Evolutionary conservation across 2,888 invertebrate genomes (phyloP).

Genomic region (Rhopalosiphum nymphaeae): DNA sequence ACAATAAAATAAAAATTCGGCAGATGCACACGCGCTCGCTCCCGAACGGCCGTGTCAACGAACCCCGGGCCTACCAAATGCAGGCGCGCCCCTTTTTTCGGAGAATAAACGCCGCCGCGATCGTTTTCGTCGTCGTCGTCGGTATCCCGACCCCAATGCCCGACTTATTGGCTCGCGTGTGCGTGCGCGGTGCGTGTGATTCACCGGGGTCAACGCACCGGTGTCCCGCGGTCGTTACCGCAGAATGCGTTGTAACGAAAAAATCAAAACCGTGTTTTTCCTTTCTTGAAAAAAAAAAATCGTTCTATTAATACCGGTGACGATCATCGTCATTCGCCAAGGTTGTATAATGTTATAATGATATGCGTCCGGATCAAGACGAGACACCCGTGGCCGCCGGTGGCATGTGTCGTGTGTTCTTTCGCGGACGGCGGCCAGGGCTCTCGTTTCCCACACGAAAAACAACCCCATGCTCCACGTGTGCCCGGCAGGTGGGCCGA

Average conservation of each 20-base stretch:
- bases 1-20: constrained; percentile 60
- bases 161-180: constrained; percentile 62
- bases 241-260: constrained; percentile 23
- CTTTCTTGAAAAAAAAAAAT: constrained; percentile 45
- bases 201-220: constrained; percentile 57
- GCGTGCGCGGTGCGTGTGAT: constrained; percentile 62
- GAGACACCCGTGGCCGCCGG: not conserved
- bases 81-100: constrained; percentile 59
- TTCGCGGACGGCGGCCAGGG: not conserved
- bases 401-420: not conserved
- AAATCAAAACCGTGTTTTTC: constrained; percentile 38
- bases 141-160: constrained; percentile 61
- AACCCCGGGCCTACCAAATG: constrained; percentile 60
- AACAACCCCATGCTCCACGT: not conserved
- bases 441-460: not conserved
- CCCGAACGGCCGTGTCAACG: constrained; percentile 54
- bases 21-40: constrained; percentile 49
- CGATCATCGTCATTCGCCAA: constrained; percentile 3
- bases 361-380: not conserved
- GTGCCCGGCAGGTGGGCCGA: not conserved
- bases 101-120: constrained; percentile 44
- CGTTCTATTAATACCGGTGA: constrained; percentile 22
- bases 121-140: constrained; percentile 3
- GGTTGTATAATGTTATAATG: constrained; percentile 12
- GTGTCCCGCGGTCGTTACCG: constrained; percentile 60